Base-by-base conservation (phyloP, 1,140 invertebrate species). In the Aradophagus sp. region DNA sequence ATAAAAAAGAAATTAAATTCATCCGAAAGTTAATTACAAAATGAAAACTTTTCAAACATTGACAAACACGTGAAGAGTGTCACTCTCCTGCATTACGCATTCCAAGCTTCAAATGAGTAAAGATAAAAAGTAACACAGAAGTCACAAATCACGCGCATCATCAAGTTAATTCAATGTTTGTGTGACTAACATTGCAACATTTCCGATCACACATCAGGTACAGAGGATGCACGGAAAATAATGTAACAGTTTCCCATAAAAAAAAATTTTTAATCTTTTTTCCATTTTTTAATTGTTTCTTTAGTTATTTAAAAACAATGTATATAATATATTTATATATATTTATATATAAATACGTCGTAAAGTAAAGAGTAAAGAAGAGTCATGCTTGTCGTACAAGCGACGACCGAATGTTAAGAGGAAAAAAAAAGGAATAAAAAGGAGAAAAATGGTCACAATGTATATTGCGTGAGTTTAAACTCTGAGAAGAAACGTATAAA, bases 181-280 rank as follows among this genome's bases (percentile, higher is more conserved):
- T 55, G 47, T 23, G 14, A 61, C 35, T 68, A 45, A 36, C 56
- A 55, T 61, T 55, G 47, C 34, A 62, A 69, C 50, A 39, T 50
- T 73, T 58, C 34, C 56, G 39, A 63, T 67, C 56, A 63, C 58
- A 67, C 62, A 58, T 73, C 70, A 73, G 70, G 70, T 73, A 73
- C 62, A 73, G 45, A 67, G 52, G 55, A 67, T 73, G 70, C 52
- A 73, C 62, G 58, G 58, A 67, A 56, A 73, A 67, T 73, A 65
- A 71, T 58, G 35, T 66, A 72, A 65, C 47, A 59, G 44, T 61
- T 20, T 72, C 27, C 36, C 29, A 59, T 44, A 56, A 61, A 61
- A 48, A 35, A 72, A 66, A 23, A 32, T 32, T 20, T 62, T 38
- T 45, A 65, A 50, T 38, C 5, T 20, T 39, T 23, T 3, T 61